Base-by-base conservation (phyloP, 1,140 invertebrate genomes). In the Tetramorium parvispinum region DNA sequence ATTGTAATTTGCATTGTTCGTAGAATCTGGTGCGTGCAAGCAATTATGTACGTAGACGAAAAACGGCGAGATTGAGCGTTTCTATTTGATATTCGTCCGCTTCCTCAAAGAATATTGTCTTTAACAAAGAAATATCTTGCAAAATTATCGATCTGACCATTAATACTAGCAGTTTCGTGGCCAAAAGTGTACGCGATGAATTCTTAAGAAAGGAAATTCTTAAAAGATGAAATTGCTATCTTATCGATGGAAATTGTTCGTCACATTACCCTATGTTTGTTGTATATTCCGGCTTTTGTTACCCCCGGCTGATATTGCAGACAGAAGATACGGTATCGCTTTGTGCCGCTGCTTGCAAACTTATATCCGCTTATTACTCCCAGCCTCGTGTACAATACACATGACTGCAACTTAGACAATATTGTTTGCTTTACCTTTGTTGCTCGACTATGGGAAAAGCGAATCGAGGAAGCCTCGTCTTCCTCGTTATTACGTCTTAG, bases 331-430 rank as follows among this genome's bases (percentile, higher is more conserved):
- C 40, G 79, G 24, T 83, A 83, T 83, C 79, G 79, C 79, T 83
- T 83, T 83, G 79, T 83, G 70, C 53, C 27, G 79, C 43, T 75
- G 66, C 66, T 73, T 82, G 79, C 68, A 59, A 83, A 83, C 68
- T 83, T 83, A 83, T 83, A 83, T 83, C 79, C 79, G 79, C 79
- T 83, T 83, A 83, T 83, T 83, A 83, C 68, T 75, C 79, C 57
- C 68, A 75, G 53, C 68, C 53, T 43, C 79, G 53, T 83, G 53
- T 61, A 83, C 79, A 83, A 83, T 83, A 83, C 79, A 46, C 79
- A 71, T 83, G 66, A 57, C 66, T 82, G 43, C 66, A 75, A 75
- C 79, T 83, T 83, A 83, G 68, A 83, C 68, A 83, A 83, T 83
- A 83, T 83, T 83, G 79, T 83, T 73, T 83, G 68, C 68, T 75